Conservation (phyloP, 1,140 invertebrate genomes). For the Drosophila teissieri region DNA sequence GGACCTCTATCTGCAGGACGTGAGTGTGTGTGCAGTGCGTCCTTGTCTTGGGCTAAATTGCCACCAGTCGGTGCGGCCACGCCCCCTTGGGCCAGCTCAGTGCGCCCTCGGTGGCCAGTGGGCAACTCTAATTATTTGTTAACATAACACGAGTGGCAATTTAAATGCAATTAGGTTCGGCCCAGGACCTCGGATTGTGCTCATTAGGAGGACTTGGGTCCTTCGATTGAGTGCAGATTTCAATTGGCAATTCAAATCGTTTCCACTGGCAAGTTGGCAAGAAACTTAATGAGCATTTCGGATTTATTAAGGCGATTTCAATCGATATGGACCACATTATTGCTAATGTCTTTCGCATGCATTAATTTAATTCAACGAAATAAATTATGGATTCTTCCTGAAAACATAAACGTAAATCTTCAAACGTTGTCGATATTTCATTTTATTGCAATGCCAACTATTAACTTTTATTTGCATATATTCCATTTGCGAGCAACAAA, state of each 20-base stretch:
- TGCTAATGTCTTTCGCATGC: neutral
- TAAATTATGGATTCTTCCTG: too few relatives aligned
- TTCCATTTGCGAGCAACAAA: constrained; percentile 71
- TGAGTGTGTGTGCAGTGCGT: constrained; percentile 38
- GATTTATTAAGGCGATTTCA: constrained; percentile 22
- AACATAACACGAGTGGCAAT: constrained; percentile 82
- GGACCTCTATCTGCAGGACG: constrained; percentile 19
- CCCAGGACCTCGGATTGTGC: constrained; percentile 34
- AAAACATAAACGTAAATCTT: neutral
- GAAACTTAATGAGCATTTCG: constrained; percentile 48
- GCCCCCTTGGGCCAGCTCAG: constrained; percentile 32
- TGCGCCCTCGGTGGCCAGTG: constrained; percentile 60
- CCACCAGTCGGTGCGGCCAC: constrained; percentile 35
- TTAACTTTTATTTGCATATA: constrained; percentile 29
- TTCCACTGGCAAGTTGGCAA: constrained; percentile 41
- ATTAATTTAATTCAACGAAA: neutral
- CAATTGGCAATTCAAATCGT: constrained; percentile 48
- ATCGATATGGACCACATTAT: neutral
- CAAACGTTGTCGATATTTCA: neutral
- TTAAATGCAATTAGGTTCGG: constrained; percentile 79
- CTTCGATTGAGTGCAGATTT: constrained; percentile 49
- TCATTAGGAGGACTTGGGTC: constrained; percentile 57
- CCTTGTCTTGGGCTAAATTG: constrained; percentile 61
- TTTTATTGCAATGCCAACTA: neutral
- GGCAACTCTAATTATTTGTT: constrained; percentile 81